Conservation (phyloP, 2,888 invertebrate genomes). For the Callyntrura sp. region DNA sequence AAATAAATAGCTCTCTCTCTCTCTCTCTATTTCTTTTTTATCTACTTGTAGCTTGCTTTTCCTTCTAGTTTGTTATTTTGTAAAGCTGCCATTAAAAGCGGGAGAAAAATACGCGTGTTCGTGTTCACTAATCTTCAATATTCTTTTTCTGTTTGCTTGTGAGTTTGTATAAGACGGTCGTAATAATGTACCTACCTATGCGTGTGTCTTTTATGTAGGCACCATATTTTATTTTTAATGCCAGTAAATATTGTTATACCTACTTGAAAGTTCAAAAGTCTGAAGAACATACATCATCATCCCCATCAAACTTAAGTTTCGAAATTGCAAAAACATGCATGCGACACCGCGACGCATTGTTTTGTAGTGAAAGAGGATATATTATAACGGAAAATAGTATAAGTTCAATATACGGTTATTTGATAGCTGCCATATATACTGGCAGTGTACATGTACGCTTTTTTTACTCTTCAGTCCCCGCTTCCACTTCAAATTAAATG, state of each 20-base stretch:
- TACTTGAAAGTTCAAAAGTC: slow-evolving; percentile 28
- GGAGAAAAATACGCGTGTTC: slow-evolving; percentile 37
- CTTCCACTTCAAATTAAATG: slow-evolving; percentile 58
- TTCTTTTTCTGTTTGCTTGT: slow-evolving; percentile 1
- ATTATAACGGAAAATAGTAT: neutral
- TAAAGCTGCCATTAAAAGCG: slow-evolving; percentile 65
- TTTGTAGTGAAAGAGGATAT: neutral
- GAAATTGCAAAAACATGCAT: slow-evolving; percentile 40
- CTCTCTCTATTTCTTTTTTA: neutral
- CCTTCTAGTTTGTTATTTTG: slow-evolving; percentile 40
- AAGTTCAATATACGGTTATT: neutral
- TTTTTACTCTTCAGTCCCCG: slow-evolving; percentile 12
- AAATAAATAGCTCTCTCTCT: slow-evolving; percentile 50
- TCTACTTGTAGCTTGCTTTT: neutral
- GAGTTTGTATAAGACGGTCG: neutral
- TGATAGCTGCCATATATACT: slow-evolving; percentile 15
- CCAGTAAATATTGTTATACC: neutral
- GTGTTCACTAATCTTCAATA: slow-evolving; percentile 65
- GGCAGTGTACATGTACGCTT: neutral
- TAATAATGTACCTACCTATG: slow-evolving; percentile 5
- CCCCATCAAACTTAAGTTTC: slow-evolving; percentile 13
- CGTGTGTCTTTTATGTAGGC: no score
- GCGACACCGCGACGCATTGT: slow-evolving; percentile 15
- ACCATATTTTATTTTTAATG: neutral
- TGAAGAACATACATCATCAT: slow-evolving; percentile 23